phyloP scores from a whole-genome alignment of 1,140 invertebrate genomes.

The Propsilocerus akamusi region DNA sequence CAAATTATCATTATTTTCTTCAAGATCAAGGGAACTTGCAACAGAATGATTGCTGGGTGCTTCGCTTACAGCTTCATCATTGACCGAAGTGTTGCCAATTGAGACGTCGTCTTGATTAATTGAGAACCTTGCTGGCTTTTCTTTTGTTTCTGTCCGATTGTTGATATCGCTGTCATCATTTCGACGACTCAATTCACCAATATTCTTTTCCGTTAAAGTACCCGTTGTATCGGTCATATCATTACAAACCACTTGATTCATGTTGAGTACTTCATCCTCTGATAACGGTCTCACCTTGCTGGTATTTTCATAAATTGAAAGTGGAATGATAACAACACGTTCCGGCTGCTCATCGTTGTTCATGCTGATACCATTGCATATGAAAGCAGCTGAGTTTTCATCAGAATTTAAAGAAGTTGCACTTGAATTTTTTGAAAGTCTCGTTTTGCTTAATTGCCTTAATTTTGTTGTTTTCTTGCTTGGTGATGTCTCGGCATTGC shows the following conservation, averaged over 20 bases:
- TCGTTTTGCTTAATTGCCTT: neutral
- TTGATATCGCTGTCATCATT: conserved; percentile 15
- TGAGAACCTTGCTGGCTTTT: conserved; percentile 40
- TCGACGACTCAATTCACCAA: conserved; percentile 15
- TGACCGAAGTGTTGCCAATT: conserved; percentile 77
- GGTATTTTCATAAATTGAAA: conserved; percentile 16
- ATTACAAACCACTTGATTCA: conserved; percentile 22
- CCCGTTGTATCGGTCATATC: conserved; percentile 9
- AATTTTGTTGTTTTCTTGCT: neutral
- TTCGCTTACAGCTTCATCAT: conserved; percentile 85
- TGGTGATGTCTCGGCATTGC: neutral
- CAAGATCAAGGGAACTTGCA: conserved; percentile 74
- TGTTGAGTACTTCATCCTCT: conserved; percentile 22
- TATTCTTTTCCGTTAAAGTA: conserved; percentile 8
- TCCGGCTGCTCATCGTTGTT: conserved; percentile 8
- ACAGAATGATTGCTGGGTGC: conserved; percentile 88
- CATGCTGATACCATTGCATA: no score
- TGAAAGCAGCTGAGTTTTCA: neutral
- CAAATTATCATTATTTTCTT: conserved; percentile 80
- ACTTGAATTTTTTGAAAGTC: neutral
- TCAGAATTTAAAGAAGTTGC: neutral
- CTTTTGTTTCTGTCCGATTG: neutral
- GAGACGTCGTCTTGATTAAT: conserved; percentile 75
- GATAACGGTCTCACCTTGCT: conserved; percentile 19
- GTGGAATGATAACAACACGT: conserved; percentile 16